A percentile compares a stretch with the other conserved stretches of the same genome.
Evolutionary conservation across 2,888 invertebrate genomes (phyloP).

Genomic region (Eledone cirrhosa): DNA sequence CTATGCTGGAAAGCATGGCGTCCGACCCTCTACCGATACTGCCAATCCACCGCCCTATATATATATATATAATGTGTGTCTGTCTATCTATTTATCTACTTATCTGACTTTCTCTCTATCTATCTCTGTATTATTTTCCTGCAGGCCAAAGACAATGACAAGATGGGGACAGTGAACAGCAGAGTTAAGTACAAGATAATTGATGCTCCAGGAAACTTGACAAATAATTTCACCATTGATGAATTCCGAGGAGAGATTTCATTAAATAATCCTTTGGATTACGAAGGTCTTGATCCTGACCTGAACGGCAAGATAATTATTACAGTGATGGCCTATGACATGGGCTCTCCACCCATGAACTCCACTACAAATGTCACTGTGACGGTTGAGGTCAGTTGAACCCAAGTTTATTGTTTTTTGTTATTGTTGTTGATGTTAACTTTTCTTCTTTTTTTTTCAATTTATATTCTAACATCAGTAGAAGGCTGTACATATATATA

Average conservation of each 20-base stretch:
- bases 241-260: constrained; percentile 72
- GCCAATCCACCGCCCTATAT: too few species aligned
- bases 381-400: constrained; percentile 73
- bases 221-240: constrained; percentile 72
- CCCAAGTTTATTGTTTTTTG: not conserved
- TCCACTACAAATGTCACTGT: constrained; percentile 59
- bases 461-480: not conserved
- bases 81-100: too few species aligned
- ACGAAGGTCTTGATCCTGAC: constrained; percentile 50
- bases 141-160: constrained; percentile 80
- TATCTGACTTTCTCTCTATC: too few species aligned
- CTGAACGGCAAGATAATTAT: constrained; percentile 48
- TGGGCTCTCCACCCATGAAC: constrained; percentile 48
- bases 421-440: not conserved
- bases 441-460: not conserved
- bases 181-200: constrained; percentile 51
- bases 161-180: constrained; percentile 64
- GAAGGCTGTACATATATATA: too few species aligned
- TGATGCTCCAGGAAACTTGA: constrained; percentile 44
- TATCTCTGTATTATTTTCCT: constrained; percentile 24
- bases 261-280: constrained; percentile 57
- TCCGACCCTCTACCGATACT: too few species aligned
- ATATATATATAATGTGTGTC: too few species aligned
- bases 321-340: constrained; percentile 55
- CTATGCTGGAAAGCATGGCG: too few species aligned